phyloP scores from a whole-genome alignment of 1,140 invertebrate genomes.

The Zaprionus nigranus region DNA sequence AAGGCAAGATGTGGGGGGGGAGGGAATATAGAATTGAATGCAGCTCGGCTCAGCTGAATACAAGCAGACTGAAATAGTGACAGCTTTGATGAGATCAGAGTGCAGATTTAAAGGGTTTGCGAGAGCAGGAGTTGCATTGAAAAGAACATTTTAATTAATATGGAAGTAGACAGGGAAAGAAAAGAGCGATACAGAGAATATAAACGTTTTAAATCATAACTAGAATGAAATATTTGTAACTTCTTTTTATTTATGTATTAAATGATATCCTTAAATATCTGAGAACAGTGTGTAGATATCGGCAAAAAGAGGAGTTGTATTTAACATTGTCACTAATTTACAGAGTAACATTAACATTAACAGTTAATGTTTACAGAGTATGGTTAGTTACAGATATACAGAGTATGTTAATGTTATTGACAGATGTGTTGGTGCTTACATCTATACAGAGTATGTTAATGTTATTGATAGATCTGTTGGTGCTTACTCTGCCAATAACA shows the following conservation, averaged over 20 bases:
- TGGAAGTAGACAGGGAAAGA: neutral
- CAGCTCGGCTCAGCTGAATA: conserved; percentile 41
- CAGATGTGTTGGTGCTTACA: too few relatives aligned
- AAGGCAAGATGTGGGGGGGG: neutral
- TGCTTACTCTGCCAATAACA: too few relatives aligned
- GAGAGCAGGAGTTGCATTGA: neutral
- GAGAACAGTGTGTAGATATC: neutral
- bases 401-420: too few relatives aligned
- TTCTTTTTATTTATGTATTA: neutral
- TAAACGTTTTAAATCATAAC: neutral
- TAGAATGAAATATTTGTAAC: neutral
- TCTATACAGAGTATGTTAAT: too few relatives aligned
- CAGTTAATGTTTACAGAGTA: too few relatives aligned
- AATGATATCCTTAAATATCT: neutral
- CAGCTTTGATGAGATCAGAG: neutral
- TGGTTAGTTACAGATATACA: too few relatives aligned
- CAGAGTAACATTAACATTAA: too few relatives aligned
- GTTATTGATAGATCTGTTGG: too few relatives aligned
- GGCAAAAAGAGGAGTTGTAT: too few relatives aligned
- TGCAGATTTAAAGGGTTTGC: neutral
- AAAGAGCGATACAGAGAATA: too few relatives aligned
- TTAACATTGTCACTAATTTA: too few relatives aligned
- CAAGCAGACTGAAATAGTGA: neutral
- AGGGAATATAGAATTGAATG: conserved; percentile 56
- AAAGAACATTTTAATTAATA: neutral